Conservation (phyloP, 2,888 invertebrate species). For the Acronicta leporina region DNA sequence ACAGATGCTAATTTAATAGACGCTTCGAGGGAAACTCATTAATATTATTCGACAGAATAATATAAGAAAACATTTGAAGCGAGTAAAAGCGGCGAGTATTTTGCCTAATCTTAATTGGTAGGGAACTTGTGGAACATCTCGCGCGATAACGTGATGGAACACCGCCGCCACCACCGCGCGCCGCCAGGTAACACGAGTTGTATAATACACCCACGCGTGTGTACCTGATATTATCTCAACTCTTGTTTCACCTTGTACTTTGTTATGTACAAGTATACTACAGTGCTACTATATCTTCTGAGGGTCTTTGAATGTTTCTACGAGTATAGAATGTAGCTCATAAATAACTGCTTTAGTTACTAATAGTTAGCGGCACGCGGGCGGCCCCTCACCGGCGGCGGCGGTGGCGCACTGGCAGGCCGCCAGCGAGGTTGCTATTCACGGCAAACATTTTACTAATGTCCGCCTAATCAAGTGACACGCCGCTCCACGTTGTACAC, state of each 20-base stretch:
- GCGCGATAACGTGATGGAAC: conserved; percentile 11
- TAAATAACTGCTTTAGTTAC: conserved; percentile 25
- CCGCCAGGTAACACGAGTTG: conserved; percentile 7
- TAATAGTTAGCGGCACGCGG: conserved; percentile 26
- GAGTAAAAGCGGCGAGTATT: conserved; percentile 30
- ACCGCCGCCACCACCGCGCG: neutral
- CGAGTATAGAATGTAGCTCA: neutral
- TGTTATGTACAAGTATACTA: neutral
- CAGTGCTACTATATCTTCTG: neutral
- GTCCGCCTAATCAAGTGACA: conserved; percentile 42
- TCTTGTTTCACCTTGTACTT: neutral
- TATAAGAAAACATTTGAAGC: conserved; percentile 22
- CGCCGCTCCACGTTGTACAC: conserved; percentile 10
- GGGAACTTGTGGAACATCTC: conserved; percentile 8
- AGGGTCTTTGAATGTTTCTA: neutral
- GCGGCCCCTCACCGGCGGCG: neutral
- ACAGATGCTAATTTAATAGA: conserved; percentile 42
- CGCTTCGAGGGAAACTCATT: conserved; percentile 21
- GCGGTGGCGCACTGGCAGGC: conserved; percentile 23
- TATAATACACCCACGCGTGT: neutral
- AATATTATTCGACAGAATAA: conserved; percentile 22
- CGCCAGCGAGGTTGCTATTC: conserved; percentile 32
- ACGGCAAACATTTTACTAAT: conserved; percentile 35
- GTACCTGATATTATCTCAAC: conserved; percentile 1
- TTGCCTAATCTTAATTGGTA: conserved; percentile 38